Evolutionary conservation across 1,140 invertebrate species (phyloP), one percentile per base, ranked within the genome.

Genomic region (Nomia melanderi): DNA sequence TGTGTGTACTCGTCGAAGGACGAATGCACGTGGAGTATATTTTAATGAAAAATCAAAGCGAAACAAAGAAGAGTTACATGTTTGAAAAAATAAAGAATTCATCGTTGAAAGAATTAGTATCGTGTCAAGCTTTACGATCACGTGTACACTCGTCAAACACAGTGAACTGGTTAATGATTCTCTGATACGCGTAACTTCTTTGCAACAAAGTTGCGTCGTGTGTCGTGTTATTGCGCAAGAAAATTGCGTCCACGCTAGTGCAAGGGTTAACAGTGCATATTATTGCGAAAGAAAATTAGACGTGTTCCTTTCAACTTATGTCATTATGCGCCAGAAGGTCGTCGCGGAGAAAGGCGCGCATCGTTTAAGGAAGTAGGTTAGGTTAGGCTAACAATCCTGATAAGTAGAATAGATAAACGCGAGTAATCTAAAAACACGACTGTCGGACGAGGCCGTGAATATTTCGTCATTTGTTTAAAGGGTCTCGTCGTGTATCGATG

Each of bases 321-420:
- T n/a, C 5, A 5, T n/a, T 50, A 8, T 12, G 27, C 14, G 27
- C 11, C 2, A 39, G n/a, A 56, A 66, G 47, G 50, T n/a, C 33
- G 20, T 25, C 14, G 7, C 12, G 17, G n/a, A 31, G 14, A 33
- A 12, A n/a, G 36, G 50, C 41, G 33, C 29, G 29, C 14, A 7
- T 56, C 17, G 36, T 56, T 74, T 36, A 0, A 57, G 27, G 9
- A 75, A 66, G 27, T 75, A 23, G 63, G 53, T 67, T 67, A 75
- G 23, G 53, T 57, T 67, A 75, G 23, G 53, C 47, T 75, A 75
- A 67, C 72, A 75, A 53, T 7, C 29, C 36, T 57, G 63, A 75
- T 75, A 75, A 67, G n/a, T 56, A 27, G n/a, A 59, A 57, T 44
- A 67, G 53, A 67, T 67, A 59, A 54, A 67, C 53, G 25, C 11